Evolutionary conservation across 1,140 invertebrate genomes (phyloP), one percentile per base, ranked within the genome.

Genomic region (Brachionus koreanus): DNA sequence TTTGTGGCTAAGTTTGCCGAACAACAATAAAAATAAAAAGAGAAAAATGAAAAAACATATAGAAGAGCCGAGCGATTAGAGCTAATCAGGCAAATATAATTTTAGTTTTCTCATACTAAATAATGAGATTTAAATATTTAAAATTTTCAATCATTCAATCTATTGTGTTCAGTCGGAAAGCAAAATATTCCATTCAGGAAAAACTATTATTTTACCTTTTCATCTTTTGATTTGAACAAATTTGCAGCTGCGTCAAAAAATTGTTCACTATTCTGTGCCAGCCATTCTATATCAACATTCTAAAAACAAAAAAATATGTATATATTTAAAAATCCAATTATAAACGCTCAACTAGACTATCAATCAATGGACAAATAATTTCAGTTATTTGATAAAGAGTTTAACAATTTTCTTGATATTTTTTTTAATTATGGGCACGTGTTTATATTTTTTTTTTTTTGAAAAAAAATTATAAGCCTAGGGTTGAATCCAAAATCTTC

Each of bases 161-260:
- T 39, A 39, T 65, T 65, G 33, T 69, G 33, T 69, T 19, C 65
- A 69, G n/a, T 69, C 35, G 65, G 65, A 69, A 67, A 67, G 33
- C 29, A 67, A 67, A 29, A 69, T 39, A 69, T 37, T 69, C 33
- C 33, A 69, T 39, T 39, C 37, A 69, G 65, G 65, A 69, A 69
- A 69, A 69, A 10, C 65, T 69, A 69, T 69, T 69, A 69, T 69
- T 65, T 72, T 74, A 74, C 69, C 69, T 74, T 74, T 46, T 74
- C 69, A 74, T 74, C 69, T 35, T 74, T 74, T 74, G 69, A 74
- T 74, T 74, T 74, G 37, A 74, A 16, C 69, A 74, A 74, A 74
- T 46, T 74, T 74, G 69, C 69, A 74, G 69, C 69, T 74, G 69
- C 42, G 42, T 74, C 69, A 13, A 74, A 74, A 74, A 74, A 74